These are phyloP conservation scores for Homarus gammarus DNA, from an alignment of 2,888 invertebrate genomes.

Conservation along the genomic window DNA sequence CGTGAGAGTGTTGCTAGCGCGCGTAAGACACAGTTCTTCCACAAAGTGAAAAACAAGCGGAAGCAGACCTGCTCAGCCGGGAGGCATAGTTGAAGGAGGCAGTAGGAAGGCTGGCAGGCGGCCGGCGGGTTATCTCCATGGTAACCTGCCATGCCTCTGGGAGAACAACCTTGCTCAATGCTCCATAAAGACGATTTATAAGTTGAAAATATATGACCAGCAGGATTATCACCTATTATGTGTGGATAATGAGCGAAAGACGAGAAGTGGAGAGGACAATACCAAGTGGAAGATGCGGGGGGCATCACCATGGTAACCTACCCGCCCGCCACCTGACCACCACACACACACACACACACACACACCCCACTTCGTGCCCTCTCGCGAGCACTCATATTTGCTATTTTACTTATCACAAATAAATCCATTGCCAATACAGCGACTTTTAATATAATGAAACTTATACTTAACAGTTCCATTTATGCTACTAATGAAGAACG, in stretches of 20 bases:
- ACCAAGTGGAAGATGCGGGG: not conserved
- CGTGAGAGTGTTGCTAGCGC: not conserved
- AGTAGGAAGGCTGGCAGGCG: not conserved
- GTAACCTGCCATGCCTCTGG: too few relatives aligned
- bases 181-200: not conserved
- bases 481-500: too few relatives aligned
- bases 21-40: not conserved
- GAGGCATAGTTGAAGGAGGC: not conserved
- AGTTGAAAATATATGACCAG: not conserved
- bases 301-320: constrained; percentile 35
- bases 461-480: too few relatives aligned
- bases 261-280: too few relatives aligned
- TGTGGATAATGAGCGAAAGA: not conserved
- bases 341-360: constrained; percentile 11
- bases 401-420: not conserved
- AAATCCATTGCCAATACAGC: too few relatives aligned
- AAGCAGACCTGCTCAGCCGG: constrained; percentile 8
- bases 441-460: too few relatives aligned
- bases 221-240: not conserved
- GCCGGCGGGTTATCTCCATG: not conserved
- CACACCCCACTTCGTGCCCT: not conserved
- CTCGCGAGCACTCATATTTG: not conserved
- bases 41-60: constrained; percentile 18
- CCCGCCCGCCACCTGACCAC: not conserved
- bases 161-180: not conserved